Base-by-base conservation (phyloP, 2,113 vertebrate species). In the Amia ocellicauda region DNA sequence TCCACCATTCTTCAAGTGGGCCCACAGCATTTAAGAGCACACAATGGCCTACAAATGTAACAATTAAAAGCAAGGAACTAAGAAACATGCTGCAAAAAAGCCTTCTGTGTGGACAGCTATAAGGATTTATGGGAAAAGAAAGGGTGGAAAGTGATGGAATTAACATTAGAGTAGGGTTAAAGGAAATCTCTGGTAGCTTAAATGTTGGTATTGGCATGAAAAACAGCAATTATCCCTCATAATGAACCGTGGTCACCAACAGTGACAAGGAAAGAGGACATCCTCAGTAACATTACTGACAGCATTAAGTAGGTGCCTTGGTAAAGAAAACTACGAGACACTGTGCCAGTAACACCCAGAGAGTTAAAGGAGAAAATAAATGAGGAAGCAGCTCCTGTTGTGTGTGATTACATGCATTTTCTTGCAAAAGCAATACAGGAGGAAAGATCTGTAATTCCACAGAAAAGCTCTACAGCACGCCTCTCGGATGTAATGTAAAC, bases 201-300 rank as follows among this genome's bases (percentile, higher is more conserved):
- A n/a, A n/a, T n/a, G 54, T 26, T 63, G 68, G 70, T 53, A 70
- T 1, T 13, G 54, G 56, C 20, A 58, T 53, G 26, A 69, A 71
- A 64, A 42, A 75, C 63, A 78, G 68, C 76, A 75, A 78, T 80
- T 73, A 70, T 71, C 66, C 74, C 61, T 42, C 27, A 20, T 55
- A 26, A 47, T 62, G 64, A 71, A 47, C 78, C 74, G 52, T 17
- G 19, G 47, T 69, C 65, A 64, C 60, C 49, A 45, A 52, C 51
- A 49, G 64, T 69, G 60, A 57, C 58, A 64, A 26, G 61, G 49
- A 24, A 47, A 64, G 61, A 40, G 31, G 63, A 61, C 1, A 36
- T 36, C 31, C 31, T 36, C 11, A 11, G 5, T 36, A 36, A 36
- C 31, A 36, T 36, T 36, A 36, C 50, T 68, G 55, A 66, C 66